Base-by-base conservation (phyloP, 2,888 invertebrate genomes). In the Brachyopa scutellaris region DNA sequence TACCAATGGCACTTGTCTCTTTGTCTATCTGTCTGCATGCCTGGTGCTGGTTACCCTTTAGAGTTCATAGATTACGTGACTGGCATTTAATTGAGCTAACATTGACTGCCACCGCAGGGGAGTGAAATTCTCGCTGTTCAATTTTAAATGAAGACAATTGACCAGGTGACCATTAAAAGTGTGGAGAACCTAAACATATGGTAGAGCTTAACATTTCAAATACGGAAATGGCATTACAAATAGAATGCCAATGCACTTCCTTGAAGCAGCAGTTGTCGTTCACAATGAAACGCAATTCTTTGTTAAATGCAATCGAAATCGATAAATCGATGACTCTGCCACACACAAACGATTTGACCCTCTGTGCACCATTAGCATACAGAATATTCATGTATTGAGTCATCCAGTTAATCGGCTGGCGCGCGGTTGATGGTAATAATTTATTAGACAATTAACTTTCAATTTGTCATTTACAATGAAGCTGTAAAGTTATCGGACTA, bases 31-130 rank as follows among this genome's bases (percentile, higher is more conserved):
- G 13, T 51, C 66, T 53, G 53, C 8, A 26, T 36, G 51, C n/a
- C n/a, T 47, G 36, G 17, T 67, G 42, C 9, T 42, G 42, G n/a
- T 42, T 17, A 6, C 40, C 76, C 69, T 45, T 55, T 69, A 9
- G 40, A 67, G 67, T 74, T 69, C 57, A 74, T 55, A 74, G 62
- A 67, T 69, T 67, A 79, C 74, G 67, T 80, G 74, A 74, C 79
- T 80, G 67, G 67, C 67, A 74, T 69, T 67, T 38, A 79, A 55
- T 67, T 33, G 73, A 66, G 47, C 33, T 11, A 29, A 21, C 42
- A 55, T 15, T 8, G 7, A 15, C 53, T 26, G n/a, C 7, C 42
- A 31, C 11, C 15, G 15, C 7, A 36, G 9, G 21, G n/a, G 11
- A 33, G 57, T 47, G 33, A 45, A 61, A 36, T 53, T 53, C 31